These are phyloP conservation scores for Babyrousa celebensis DNA, from an alignment of 2,797 vertebrate species.

Conservation along the genomic window DNA sequence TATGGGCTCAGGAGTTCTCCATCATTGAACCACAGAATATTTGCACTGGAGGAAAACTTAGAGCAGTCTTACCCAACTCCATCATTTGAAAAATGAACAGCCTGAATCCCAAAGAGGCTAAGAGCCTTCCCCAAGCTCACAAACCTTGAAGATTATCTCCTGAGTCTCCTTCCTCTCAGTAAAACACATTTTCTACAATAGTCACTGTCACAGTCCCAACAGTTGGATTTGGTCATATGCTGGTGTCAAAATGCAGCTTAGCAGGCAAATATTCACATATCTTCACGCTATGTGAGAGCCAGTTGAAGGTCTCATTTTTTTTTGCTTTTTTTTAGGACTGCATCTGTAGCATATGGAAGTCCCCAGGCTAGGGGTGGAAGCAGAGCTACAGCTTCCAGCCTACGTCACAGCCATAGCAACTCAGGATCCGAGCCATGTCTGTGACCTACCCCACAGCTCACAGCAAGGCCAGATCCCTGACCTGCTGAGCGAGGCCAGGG, in stretches of 20 bases:
- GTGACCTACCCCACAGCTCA: no score
- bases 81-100: constrained; percentile 28
- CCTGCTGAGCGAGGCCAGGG: no score
- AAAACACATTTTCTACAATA: constrained; percentile 8
- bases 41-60: not conserved
- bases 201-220: not conserved
- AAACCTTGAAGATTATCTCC: not conserved
- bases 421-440: no score
- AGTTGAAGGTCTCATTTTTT: not conserved
- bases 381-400: no score
- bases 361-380: no score
- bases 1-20: not conserved
- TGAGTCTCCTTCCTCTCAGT: not conserved
- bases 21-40: not conserved
- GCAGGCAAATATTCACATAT: not conserved
- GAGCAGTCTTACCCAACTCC: not conserved
- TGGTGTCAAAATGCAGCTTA: not conserved
- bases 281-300: not conserved
- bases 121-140: not conserved
- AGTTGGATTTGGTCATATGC: not conserved
- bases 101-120: not conserved
- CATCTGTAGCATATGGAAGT: no score
- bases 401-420: no score
- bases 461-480: no score
- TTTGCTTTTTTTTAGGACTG: no score